These are phyloP conservation scores for Chrysaora quinquecirrha DNA, from an alignment of 30 jellyfish, hydroid and myxozoan genomes.

Conservation along the genomic window DNA sequence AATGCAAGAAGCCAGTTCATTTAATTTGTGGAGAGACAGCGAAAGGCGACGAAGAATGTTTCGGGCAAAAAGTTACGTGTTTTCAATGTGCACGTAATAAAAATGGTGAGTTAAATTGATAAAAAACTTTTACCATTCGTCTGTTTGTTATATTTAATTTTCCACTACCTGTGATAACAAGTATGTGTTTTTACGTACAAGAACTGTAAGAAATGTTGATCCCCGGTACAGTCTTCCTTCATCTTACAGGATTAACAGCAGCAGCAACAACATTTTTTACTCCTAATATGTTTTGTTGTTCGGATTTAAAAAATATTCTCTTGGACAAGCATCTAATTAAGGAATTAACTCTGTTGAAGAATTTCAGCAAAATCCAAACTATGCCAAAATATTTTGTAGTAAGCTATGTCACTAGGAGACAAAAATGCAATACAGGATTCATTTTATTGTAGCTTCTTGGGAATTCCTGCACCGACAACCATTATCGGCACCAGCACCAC, in stretches of 20 bases:
- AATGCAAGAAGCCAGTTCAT: background rate
- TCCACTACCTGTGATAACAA: background rate
- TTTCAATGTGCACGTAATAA: background rate
- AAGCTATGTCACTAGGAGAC: background rate
- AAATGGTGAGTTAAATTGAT: background rate
- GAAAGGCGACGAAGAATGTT: background rate
- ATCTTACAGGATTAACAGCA: background rate
- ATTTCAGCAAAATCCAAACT: too few species aligned
- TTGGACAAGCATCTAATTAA: too few species aligned
- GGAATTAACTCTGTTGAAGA: too few species aligned
- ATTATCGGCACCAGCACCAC: background rate
- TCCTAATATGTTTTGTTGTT: background rate
- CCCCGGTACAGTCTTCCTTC: background rate
- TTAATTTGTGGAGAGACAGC: conserved; percentile 5
- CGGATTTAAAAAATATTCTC: background rate
- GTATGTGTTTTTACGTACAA: background rate
- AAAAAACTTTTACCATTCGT: background rate
- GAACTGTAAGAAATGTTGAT: background rate
- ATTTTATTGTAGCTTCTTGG: conserved; percentile 14
- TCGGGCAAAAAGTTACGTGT: background rate
- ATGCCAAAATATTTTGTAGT: background rate
- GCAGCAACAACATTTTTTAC: background rate
- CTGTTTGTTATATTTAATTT: background rate
- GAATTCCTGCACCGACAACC: background rate
- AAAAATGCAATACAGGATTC: background rate